Percentiles rank a stretch among this genome's conserved stretches.
These are phyloP conservation scores for Junonia oenone DNA, from an alignment of 2,888 invertebrate species.

Conservation along the genomic window DNA sequence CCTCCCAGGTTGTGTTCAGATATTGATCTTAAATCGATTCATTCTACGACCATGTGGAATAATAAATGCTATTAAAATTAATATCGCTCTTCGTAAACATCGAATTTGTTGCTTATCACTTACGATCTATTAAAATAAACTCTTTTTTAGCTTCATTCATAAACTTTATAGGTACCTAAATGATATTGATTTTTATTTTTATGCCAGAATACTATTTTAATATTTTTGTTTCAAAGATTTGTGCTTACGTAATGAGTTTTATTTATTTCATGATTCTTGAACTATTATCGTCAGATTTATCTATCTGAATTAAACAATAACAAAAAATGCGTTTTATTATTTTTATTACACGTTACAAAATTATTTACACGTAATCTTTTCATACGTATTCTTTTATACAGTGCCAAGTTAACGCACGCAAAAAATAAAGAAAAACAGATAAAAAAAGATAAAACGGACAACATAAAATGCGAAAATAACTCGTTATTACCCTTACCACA, in stretches of 20 bases:
- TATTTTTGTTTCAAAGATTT: neutral
- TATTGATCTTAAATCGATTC: conserved; percentile 24
- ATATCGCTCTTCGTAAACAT: conserved; percentile 1
- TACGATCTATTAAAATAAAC: conserved; percentile 8
- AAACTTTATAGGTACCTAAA: too few relatives aligned
- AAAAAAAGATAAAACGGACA: conserved; percentile 1
- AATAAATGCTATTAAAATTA: conserved; percentile 14
- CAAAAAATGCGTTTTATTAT: neutral
- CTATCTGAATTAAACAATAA: too few relatives aligned
- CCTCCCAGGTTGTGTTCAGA: conserved; percentile 16
- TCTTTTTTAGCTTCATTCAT: conserved; percentile 5
- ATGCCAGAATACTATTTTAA: neutral
- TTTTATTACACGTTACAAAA: too few relatives aligned
- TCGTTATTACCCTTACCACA: conserved; percentile 2
- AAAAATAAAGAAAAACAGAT: neutral
- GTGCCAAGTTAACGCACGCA: neutral
- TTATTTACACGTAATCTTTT: too few relatives aligned
- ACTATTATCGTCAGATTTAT: too few relatives aligned
- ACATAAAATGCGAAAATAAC: neutral
- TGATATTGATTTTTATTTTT: conserved; percentile 8
- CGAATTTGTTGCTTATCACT: conserved; percentile 6
- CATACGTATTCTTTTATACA: neutral
- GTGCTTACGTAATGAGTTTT: too few relatives aligned
- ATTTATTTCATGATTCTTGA: too few relatives aligned
- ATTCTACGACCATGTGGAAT: conserved; percentile 13